These are phyloP conservation scores for Panurus biarmicus DNA, from an alignment of 2,113 vertebrate species.

Conservation along the genomic window DNA sequence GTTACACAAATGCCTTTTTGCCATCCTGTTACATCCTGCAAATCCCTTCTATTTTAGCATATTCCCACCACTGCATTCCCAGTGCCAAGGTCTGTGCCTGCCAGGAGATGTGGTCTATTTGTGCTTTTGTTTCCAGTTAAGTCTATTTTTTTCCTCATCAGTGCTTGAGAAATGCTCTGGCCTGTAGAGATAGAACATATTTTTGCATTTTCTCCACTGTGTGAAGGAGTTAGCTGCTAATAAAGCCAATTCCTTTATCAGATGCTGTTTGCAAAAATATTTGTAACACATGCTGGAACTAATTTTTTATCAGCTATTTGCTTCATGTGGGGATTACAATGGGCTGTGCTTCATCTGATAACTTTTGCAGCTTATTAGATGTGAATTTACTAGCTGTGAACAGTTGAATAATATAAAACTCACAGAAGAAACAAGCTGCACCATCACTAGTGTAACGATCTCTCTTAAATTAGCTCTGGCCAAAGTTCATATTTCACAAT, in stretches of 20 bases:
- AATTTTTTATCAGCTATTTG: conserved; percentile 29
- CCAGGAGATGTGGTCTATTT: neutral
- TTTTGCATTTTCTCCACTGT: neutral
- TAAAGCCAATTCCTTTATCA: conserved; percentile 12
- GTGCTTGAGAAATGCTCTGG: neutral
- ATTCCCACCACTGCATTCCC: neutral
- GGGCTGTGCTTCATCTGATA: conserved; percentile 32
- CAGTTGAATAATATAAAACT: conserved; percentile 21
- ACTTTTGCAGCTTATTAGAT: conserved; percentile 44
- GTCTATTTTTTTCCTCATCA: neutral
- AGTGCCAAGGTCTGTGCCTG: neutral
- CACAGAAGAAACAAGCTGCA: conserved; percentile 27
- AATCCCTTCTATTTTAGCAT: neutral
- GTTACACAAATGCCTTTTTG: neutral
- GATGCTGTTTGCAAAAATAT: conserved; percentile 22
- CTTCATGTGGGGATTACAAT: neutral
- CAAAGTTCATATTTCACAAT: conserved; percentile 45
- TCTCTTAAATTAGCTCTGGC: conserved; percentile 39
- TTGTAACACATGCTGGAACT: neutral
- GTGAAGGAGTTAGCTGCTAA: neutral
- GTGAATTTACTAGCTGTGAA: conserved; percentile 62
- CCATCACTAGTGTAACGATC: neutral
- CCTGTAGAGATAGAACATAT: neutral
- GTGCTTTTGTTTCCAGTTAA: neutral
- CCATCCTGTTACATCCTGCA: neutral